Evolutionary conservation across 2,797 vertebrate genomes (phyloP).

Genomic region (Chaunax sp.): DNA sequence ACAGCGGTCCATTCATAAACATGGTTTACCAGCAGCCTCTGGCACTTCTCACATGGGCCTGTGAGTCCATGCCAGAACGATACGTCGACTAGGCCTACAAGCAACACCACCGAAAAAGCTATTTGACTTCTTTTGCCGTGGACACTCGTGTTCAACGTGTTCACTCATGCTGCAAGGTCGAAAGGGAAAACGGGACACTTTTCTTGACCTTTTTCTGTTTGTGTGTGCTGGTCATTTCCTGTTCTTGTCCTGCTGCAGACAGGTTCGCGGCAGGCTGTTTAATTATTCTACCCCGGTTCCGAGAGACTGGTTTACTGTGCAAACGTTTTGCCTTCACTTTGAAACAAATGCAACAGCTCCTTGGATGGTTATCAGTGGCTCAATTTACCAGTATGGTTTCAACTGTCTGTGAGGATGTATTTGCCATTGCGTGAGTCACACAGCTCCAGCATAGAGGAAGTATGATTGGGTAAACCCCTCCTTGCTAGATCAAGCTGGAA

Average conservation of each 20-base stretch:
- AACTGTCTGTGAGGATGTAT: conserved; percentile 22
- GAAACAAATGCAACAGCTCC: conserved; percentile 14
- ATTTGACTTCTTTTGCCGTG: conserved; percentile 38
- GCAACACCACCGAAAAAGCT: conserved; percentile 59
- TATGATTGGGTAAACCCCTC: conserved; percentile 67
- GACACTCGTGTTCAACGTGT: conserved; percentile 44
- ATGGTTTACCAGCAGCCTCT: conserved; percentile 69
- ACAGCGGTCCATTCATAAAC: conserved; percentile 76
- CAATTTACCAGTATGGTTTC: conserved; percentile 6
- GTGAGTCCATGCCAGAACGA: conserved; percentile 63
- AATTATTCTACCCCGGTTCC: conserved; percentile 28
- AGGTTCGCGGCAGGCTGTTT: not conserved
- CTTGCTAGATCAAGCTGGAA: conserved; percentile 44
- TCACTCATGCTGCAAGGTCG: conserved; percentile 37
- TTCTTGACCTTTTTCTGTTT: conserved; percentile 36
- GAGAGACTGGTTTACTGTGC: conserved; percentile 32
- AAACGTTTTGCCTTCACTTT: conserved; percentile 10
- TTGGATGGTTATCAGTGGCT: not conserved
- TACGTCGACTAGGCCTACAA: conserved; percentile 55
- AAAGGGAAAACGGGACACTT: conserved; percentile 49
- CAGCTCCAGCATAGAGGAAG: conserved; percentile 62
- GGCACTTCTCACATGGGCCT: conserved; percentile 72
- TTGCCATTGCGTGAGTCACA: conserved; percentile 56
- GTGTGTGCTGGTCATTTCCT: conserved; percentile 40
- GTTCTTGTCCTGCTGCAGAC: conserved; percentile 19